These are phyloP conservation scores for Irena cyanogastra DNA, from an alignment of 2,113 vertebrate species.

Conservation along the genomic window DNA sequence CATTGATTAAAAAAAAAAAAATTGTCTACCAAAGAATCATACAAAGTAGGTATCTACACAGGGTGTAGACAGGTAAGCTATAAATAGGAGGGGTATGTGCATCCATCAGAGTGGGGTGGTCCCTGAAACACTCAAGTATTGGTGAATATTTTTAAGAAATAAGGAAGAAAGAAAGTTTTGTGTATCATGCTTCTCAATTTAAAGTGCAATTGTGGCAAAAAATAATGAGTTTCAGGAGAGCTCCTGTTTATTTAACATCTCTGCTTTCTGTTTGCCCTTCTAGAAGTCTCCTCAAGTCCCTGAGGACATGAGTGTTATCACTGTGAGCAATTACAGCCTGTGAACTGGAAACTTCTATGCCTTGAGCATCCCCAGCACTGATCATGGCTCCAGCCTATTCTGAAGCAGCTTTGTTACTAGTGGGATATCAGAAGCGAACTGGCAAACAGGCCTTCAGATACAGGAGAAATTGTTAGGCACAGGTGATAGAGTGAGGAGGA, in stretches of 20 bases:
- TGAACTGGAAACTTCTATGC: not conserved
- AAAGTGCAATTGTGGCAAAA: slow-evolving; percentile 38
- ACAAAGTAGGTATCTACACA: not conserved
- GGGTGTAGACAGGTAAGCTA: not conserved
- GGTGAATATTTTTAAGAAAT: slow-evolving; percentile 1
- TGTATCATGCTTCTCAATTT: not conserved
- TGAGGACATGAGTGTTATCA: not conserved
- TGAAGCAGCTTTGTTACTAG: not conserved
- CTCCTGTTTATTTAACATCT: not conserved
- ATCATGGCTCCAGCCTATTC: not conserved
- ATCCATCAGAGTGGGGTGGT: not conserved
- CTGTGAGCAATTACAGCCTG: not conserved
- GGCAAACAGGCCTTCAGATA: not conserved
- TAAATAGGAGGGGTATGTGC: slow-evolving; percentile 31
- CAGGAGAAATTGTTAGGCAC: not conserved
- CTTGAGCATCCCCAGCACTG: not conserved
- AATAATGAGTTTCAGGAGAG: not conserved
- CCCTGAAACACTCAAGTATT: slow-evolving; percentile 30
- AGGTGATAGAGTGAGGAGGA: not conserved
- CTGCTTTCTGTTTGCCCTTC: not conserved
- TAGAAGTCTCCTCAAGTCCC: not conserved
- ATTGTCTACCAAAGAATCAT: not conserved
- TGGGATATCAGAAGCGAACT: not conserved
- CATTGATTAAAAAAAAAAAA: slow-evolving; percentile 12
- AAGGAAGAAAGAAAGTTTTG: not conserved